Evolutionary conservation across 2,888 invertebrate species (phyloP), one percentile per base, ranked within the genome.

Genomic region (Pristionchus japonicus): DNA sequence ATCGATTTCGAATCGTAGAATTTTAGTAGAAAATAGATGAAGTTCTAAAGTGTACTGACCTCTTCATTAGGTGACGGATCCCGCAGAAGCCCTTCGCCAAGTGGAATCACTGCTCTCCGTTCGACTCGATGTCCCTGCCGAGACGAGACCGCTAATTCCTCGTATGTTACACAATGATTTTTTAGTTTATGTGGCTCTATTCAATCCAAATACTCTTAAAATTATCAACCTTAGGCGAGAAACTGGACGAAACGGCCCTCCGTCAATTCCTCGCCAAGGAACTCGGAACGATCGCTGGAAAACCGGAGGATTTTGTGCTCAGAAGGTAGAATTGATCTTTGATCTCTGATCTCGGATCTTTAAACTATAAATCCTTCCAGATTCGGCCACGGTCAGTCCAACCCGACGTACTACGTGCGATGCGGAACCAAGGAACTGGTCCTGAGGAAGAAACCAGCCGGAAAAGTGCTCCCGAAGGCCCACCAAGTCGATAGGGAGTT

Each of bases 401-500:
- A 95, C 89, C 95, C 95, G 11, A 95, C 95, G 3, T 95, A 95
- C 90, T 95, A 95, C 89, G 91, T 95, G 9, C 88, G 91, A 86
- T 94, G 94, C 88, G 95, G 92, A 13, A 93, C 93, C 1, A 93
- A 92, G 85, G 93, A 95, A 87, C 91, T 95, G 85, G 95, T 95
- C 27, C 93, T 95, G 0, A 91, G 95, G 52, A 95, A 95, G 92
- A 95, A 95, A 92, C 95, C 95, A 40, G 95, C 95, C 40, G 20
- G 70, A 27, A 94, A 94, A 88, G 91, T 95, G 82, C 91, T 95
- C 49, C 95, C 95, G 49, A 95, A 95, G 85, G 95, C 95, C 49
- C 95, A 95, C 92, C 94, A 95, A 74, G 94, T 95, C 52, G 95
- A 95, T 82, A 91, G 95, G 89, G 95, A 95, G 92, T 95, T 92